These are phyloP conservation scores for Coracias cyanogaster DNA, from an alignment of 2,797 vertebrate genomes.

Conservation along the genomic window DNA sequence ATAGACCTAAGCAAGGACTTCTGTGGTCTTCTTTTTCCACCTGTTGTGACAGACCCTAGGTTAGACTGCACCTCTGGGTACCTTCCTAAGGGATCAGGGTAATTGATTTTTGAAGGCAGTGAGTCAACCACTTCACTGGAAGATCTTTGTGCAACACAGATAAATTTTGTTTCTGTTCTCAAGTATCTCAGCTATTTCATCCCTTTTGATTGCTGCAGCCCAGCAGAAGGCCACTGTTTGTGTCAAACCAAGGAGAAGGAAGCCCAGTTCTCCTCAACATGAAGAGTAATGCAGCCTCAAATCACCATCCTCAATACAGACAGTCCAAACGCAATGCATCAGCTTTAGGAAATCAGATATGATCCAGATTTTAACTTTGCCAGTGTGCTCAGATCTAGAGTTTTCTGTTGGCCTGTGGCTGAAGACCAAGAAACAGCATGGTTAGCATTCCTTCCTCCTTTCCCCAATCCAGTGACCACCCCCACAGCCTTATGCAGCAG, in stretches of 20 bases:
- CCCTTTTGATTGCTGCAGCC: neutral
- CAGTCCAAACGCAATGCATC: neutral
- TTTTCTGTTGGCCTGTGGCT: neutral
- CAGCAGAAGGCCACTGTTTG: neutral
- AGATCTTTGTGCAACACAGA: neutral
- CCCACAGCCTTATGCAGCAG: neutral
- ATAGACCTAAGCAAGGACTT: neutral
- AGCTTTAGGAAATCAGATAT: neutral
- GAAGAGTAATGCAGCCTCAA: neutral
- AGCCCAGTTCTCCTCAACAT: neutral
- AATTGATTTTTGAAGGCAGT: neutral
- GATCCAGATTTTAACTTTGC: neutral
- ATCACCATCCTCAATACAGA: neutral
- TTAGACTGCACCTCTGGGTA: neutral
- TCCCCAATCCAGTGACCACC: neutral
- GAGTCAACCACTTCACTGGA: neutral
- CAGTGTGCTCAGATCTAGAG: neutral
- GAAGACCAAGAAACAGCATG: neutral
- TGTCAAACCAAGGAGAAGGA: neutral
- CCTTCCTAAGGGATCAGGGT: neutral
- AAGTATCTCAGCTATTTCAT: neutral
- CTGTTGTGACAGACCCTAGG: neutral
- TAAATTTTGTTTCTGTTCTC: neutral
- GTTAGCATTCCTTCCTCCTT: neutral
- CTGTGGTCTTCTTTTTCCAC: neutral